Conservation (phyloP, 2,888 invertebrate genomes). For the Drosophila atripex region DNA sequence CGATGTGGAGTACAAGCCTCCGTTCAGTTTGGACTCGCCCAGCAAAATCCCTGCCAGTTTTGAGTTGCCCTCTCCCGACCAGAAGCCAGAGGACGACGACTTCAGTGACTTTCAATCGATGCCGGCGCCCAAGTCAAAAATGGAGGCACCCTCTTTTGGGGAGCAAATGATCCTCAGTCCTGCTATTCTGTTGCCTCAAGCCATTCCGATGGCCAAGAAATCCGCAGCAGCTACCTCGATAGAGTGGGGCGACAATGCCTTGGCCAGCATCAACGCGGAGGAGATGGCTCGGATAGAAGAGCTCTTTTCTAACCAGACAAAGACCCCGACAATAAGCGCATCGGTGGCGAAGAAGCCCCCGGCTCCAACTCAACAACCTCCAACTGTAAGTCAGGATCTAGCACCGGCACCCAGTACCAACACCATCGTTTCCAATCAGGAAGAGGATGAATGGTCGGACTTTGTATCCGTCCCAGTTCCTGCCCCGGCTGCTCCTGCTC, state of each 20-base stretch:
- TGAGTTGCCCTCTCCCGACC: constrained; percentile 34
- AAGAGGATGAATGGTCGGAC: constrained; percentile 86
- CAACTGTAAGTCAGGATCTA: constrained; percentile 5
- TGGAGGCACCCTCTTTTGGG: constrained; percentile 67
- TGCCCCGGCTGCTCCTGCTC: constrained; percentile 20
- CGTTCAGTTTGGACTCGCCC: constrained; percentile 70
- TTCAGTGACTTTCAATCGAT: constrained; percentile 85
- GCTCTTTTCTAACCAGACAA: constrained; percentile 78
- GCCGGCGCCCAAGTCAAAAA: constrained; percentile 67
- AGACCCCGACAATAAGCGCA: constrained; percentile 77
- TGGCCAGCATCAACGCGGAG: constrained; percentile 83
- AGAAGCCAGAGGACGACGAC: constrained; percentile 82
- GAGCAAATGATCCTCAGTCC: constrained; percentile 83
- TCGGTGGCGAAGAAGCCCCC: constrained; percentile 61
- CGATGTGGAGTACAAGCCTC: constrained; percentile 83
- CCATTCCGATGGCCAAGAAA: constrained; percentile 78
- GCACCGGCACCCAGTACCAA: constrained; percentile 10
- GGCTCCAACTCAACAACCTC: constrained; percentile 7
- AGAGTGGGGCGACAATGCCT: constrained; percentile 85
- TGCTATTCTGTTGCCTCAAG: constrained; percentile 80
- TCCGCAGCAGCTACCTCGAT: constrained; percentile 75
- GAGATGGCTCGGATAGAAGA: constrained; percentile 83
- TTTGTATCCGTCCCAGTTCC: constrained; percentile 84
- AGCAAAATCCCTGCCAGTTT: constrained; percentile 42
- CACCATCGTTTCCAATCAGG: constrained; percentile 49